Conservation (phyloP, 2,797 vertebrate species). For the Australoheros facetus region DNA sequence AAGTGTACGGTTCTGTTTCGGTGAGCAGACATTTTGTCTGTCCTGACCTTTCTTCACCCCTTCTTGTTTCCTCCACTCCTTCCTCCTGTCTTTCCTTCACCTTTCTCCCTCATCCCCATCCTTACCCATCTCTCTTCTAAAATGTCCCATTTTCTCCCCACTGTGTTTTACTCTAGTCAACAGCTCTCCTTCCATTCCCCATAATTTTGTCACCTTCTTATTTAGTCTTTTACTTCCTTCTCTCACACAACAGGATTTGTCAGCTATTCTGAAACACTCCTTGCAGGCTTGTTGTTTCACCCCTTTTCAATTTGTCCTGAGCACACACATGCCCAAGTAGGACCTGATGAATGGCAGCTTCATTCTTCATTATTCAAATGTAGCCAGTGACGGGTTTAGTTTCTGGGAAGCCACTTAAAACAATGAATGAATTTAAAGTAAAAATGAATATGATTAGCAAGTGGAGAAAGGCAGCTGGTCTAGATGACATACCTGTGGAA, state of each 20-base stretch:
- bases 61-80: neutral
- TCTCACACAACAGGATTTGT: neutral
- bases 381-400: conserved; percentile 36
- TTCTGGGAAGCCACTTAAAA: conserved; percentile 39
- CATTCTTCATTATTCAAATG: conserved; percentile 45
- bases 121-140: neutral
- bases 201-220: neutral
- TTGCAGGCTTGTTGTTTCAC: neutral
- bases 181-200: neutral
- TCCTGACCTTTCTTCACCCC: neutral
- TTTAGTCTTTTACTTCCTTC: neutral
- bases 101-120: neutral
- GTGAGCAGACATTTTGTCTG: conserved; percentile 12
- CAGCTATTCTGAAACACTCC: conserved; percentile 4
- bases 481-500: neutral
- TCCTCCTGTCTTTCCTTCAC: neutral
- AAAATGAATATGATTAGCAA: conserved; percentile 47
- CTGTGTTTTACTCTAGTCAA: neutral
- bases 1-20: conserved; percentile 15
- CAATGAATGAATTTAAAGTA: conserved; percentile 49
- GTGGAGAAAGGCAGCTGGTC: neutral
- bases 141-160: neutral
- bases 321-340: neutral
- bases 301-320: neutral
- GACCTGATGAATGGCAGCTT: conserved; percentile 36